Evolutionary conservation across 1,140 invertebrate species (phyloP).

Genomic region (Danaus melanippus): DNA sequence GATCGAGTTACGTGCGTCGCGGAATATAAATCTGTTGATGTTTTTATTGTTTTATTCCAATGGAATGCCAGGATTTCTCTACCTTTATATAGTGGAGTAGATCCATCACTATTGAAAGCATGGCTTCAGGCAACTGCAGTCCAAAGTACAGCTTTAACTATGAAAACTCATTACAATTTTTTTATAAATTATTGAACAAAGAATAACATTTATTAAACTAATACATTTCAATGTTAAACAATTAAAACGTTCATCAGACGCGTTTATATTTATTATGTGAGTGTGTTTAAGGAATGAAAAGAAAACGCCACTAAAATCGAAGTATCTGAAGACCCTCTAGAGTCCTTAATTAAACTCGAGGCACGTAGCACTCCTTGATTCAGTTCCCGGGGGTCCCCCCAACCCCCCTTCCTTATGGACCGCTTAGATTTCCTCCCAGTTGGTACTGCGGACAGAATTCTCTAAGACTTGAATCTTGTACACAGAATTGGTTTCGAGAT

Average conservation of each 20-base stretch:
- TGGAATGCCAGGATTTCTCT: too few relatives aligned
- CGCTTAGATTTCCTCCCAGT: conserved; percentile 67
- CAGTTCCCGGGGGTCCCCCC: conserved; percentile 48
- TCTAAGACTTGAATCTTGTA: conserved; percentile 65
- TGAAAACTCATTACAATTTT: background rate
- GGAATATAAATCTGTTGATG: conserved; percentile 47
- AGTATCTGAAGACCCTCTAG: conserved; percentile 52
- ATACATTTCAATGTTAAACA: too few relatives aligned
- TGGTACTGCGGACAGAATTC: conserved; percentile 65
- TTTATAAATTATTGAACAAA: too few relatives aligned
- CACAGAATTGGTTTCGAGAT: conserved; percentile 62
- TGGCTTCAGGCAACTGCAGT: background rate
- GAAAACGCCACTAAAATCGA: conserved; percentile 67
- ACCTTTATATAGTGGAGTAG: too few relatives aligned
- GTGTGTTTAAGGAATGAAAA: conserved; percentile 51
- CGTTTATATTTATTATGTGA: conserved; percentile 16
- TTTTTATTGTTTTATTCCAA: conserved; percentile 1
- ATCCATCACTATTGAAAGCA: too few relatives aligned
- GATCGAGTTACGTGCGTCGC: conserved; percentile 52
- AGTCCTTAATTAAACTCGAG: conserved; percentile 67
- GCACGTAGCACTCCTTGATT: conserved; percentile 70
- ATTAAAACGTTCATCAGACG: conserved; percentile 10
- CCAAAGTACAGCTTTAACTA: background rate
- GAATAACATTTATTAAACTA: too few relatives aligned
- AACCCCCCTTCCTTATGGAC: conserved; percentile 57